Conservation (phyloP, 2,113 vertebrate species). For the Calyptommatus sinebrachiatus region DNA sequence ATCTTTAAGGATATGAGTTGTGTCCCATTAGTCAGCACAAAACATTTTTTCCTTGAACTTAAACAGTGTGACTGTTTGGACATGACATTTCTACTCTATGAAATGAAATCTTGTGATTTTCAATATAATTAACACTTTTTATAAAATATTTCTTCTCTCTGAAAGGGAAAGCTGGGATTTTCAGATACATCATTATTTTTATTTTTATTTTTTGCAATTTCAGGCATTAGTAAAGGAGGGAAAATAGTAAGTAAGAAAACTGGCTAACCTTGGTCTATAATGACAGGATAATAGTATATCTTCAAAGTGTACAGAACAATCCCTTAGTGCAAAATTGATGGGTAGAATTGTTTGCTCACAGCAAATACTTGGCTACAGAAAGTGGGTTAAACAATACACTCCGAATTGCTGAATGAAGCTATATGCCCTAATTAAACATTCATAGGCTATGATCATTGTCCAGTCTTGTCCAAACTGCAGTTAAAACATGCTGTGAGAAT, state of each 20-base stretch:
- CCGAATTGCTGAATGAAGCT: background rate
- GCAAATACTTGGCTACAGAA: background rate
- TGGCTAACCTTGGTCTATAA: constrained; percentile 7
- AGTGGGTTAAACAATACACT: constrained; percentile 1
- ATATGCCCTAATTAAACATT: constrained; percentile 18
- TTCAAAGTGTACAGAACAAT: background rate
- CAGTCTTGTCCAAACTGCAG: background rate
- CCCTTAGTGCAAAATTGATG: constrained; percentile 26
- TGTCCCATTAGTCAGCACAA: no score
- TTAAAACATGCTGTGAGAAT: background rate
- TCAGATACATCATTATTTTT: constrained; percentile 7
- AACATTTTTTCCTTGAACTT: background rate
- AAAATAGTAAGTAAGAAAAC: background rate
- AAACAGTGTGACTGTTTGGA: background rate
- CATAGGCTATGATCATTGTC: background rate
- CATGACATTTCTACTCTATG: constrained; percentile 1
- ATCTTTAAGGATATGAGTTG: no score
- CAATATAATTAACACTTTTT: no score
- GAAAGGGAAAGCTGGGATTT: background rate
- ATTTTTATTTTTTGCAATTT: constrained; percentile 5
- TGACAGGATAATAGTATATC: constrained; percentile 14
- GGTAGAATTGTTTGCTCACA: constrained; percentile 20
- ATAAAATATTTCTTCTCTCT: background rate
- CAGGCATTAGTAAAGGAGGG: background rate
- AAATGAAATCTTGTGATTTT: no score